Base-by-base conservation (phyloP, 2,888 invertebrate species). In the Microdon myrmicae region DNA sequence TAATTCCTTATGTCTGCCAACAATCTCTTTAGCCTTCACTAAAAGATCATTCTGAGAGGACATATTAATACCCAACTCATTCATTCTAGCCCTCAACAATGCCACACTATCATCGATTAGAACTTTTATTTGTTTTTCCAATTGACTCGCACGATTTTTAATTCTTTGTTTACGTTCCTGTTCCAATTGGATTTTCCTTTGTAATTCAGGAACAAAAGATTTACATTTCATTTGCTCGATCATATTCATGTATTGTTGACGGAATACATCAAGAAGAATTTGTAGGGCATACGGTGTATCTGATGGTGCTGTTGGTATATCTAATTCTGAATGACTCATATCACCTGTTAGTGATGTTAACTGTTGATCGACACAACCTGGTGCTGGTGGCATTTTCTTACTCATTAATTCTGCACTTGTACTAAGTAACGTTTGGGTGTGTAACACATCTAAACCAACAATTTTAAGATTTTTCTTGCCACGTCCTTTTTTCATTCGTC, bases 71-170 rank as follows among this genome's bases (percentile, higher is more conserved):
- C 92, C 94, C 69, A 97, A 83, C 81, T 96, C 96, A 71, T 88
- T 90, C 89, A 96, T 92, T 66, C 96, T 85, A 31, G 90, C 89
- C 78, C 94, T 93, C 26, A 96, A 82, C 69, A 95, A 82, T 17
- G 89, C 89, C 9, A 95, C 93, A 74, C 96, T 94, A 77, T 96
- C 96, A 72, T 92, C 91, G 68, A 95, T 94, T 67, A 97, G 82
- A 58, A 92, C 90, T 77, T 89, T 90, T 67, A 96, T 94, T 82
- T 96, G 94, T 76, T 94, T 94, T 74, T 96, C 94, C 70, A 96
- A 81, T 78, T 94, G 93, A n/a, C 90, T 90, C 29, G 91, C 90
- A 53, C 94, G 86, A 49, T 87, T 90, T 78, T 90, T 89, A 66
- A 95, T 80, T 72, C 89, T 89, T 71, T 88, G 86, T 79, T 94